Evolutionary conservation across 2,113 vertebrate species (phyloP), one percentile per base, ranked within the genome.

Genomic region (Cyprinus carpio): DNA sequence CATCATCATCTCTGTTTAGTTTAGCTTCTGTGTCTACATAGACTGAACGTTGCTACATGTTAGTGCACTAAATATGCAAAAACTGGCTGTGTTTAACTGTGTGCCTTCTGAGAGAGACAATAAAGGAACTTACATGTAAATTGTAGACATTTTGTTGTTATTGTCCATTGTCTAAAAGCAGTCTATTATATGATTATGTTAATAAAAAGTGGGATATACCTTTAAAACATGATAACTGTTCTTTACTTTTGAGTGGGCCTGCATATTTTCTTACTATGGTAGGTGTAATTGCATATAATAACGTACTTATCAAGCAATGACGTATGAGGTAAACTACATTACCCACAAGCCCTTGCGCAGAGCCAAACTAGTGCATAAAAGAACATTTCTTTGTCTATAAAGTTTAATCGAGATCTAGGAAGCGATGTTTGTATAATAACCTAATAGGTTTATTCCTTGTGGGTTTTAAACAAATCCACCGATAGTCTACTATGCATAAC

Each of bases 61-160:
- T 40, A 9, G 76, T 62, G 76, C 54, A 79, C 56, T 79, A 79
- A 79, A 62, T 34, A 79, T 62, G 31, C 56, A 79, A 15, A 79
- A 62, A 79, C 34, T 79, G 12, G 4, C 23, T 80, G 23, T 62
- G 58, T 81, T 81, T 4, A 65, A 46, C 25, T 49, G 92, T 94
- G 93, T 94, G 94, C 90, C 84, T 90, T 91, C 91, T 92, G 90
- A 90, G 92, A 89, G 85, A 92, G 93, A 93, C 92, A 93, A 94
- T 94, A 87, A 86, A 85, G 77, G 43, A 84, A 64, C 49, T 90
- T 86, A 88, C 90, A 89, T 78, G 40, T 13, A 20, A 7, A 81
- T 25, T 40, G 9, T 37, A 18, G 2, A 62, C 34, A 40, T 16
- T 37, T 43, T 6, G 4, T 78, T 40, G 27, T 56, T 56, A 37